Conservation (phyloP, 2,888 invertebrate species). For the Artemia sinica region DNA sequence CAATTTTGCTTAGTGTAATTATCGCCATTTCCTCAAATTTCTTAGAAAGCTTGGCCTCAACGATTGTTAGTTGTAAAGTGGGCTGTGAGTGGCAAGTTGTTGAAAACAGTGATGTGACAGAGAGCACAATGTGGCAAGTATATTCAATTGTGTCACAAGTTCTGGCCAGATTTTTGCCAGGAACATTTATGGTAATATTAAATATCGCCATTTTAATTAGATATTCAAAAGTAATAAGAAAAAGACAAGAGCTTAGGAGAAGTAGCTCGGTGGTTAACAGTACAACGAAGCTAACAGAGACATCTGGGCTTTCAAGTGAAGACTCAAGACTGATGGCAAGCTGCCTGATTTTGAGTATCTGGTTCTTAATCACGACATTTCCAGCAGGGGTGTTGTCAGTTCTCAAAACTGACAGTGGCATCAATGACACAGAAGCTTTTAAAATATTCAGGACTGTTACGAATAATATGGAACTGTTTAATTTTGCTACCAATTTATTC, state of each 20-base stretch:
- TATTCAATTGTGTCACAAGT: slow-evolving; percentile 33
- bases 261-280: background rate
- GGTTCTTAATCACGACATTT: slow-evolving; percentile 14
- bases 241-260: background rate
- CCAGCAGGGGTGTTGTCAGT: slow-evolving; percentile 16
- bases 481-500: slow-evolving; percentile 38
- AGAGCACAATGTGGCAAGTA: slow-evolving; percentile 29
- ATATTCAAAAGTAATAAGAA: background rate
- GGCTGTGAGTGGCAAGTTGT: slow-evolving; percentile 25
- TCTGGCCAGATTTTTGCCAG: slow-evolving; percentile 34
- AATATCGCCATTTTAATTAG: background rate
- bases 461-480: slow-evolving; percentile 35
- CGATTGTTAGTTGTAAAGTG: background rate
- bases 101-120: slow-evolving; percentile 28
- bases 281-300: background rate
- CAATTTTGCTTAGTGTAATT: slow-evolving; percentile 31
- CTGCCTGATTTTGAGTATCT: slow-evolving; percentile 6
- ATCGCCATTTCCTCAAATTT: slow-evolving; percentile 33
- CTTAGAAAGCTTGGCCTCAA: slow-evolving; percentile 33
- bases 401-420: background rate
- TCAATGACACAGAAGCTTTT: slow-evolving; percentile 24
- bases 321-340: slow-evolving; percentile 13
- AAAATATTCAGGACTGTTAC: slow-evolving; percentile 35
- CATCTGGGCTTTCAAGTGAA: background rate
- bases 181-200: slow-evolving; percentile 33